Conservation (phyloP, 2,888 invertebrate species). For the Parasteatoda lunata region DNA sequence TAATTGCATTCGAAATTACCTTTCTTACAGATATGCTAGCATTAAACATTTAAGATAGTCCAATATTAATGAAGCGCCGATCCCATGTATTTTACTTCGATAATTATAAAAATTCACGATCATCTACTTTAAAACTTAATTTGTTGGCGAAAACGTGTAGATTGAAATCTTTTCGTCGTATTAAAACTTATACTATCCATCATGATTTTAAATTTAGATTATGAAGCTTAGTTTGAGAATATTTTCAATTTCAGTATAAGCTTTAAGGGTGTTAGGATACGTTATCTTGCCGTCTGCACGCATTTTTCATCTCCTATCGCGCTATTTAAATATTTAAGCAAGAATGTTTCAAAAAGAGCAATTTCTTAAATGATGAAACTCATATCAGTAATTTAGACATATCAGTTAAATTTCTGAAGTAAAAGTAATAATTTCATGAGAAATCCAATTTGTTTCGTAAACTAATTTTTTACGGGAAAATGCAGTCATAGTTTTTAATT, state of each 20-base stretch:
- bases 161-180: conserved; percentile 40
- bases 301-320: neutral
- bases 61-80: conserved; percentile 61
- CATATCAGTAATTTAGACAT: too few relatives aligned
- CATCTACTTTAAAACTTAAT: conserved; percentile 26
- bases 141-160: conserved; percentile 15
- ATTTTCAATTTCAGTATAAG: conserved; percentile 48
- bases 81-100: conserved; percentile 36
- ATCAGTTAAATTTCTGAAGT: too few relatives aligned
- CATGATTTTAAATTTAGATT: conserved; percentile 41
- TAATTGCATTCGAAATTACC: conserved; percentile 66
- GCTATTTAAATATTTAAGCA: neutral
- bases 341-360: conserved; percentile 8
- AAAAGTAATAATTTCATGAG: too few relatives aligned
- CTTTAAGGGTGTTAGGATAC: conserved; percentile 7
- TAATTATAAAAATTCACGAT: conserved; percentile 66
- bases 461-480: too few relatives aligned
- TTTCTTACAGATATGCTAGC: conserved; percentile 29
- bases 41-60: conserved; percentile 65
- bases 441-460: too few relatives aligned
- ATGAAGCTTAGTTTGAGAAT: conserved; percentile 27
- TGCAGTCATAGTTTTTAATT: too few relatives aligned
- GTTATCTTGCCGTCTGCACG: conserved; percentile 9
- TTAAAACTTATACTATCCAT: conserved; percentile 32
- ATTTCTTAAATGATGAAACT: too few relatives aligned